Percentiles rank a stretch among this genome's conserved stretches.
These are phyloP conservation scores for Takifugu flavidus DNA, from an alignment of 2,113 vertebrate genomes.

Conservation along the genomic window DNA sequence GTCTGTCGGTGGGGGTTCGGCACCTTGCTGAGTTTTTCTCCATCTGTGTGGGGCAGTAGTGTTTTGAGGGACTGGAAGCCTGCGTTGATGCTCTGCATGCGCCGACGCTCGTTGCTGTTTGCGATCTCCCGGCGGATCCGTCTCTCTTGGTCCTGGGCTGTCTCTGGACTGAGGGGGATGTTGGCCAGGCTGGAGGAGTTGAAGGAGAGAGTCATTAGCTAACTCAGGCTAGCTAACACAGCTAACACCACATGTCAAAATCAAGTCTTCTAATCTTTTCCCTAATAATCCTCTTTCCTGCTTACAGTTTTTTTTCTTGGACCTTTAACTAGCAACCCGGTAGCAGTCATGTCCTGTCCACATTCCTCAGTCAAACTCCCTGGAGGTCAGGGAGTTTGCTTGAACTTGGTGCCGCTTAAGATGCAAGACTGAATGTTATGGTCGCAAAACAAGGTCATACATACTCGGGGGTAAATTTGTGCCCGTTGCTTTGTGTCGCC, in stretches of 20 bases:
- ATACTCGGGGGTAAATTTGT: slow-evolving; percentile 20
- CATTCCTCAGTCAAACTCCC: slow-evolving; percentile 25
- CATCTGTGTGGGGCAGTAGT: slow-evolving; percentile 95
- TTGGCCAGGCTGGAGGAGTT: slow-evolving; percentile 83
- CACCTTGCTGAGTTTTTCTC: slow-evolving; percentile 94
- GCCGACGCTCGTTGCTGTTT: slow-evolving; percentile 95
- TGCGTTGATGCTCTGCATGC: slow-evolving; percentile 99
- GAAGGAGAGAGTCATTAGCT: slow-evolving; percentile 1
- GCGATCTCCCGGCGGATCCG: slow-evolving; percentile 96
- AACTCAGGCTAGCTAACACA: not conserved
- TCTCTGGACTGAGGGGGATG: slow-evolving; percentile 95
- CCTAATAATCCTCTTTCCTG: not conserved
- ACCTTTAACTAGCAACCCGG: slow-evolving; percentile 12
- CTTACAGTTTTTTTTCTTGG: not conserved
- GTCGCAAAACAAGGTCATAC: slow-evolving; percentile 18
- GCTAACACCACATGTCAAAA: not conserved
- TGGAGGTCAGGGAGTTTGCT: slow-evolving; percentile 23
- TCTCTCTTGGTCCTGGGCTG: slow-evolving; percentile 94
- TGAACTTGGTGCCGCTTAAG: slow-evolving; percentile 31
- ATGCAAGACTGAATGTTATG: not conserved
- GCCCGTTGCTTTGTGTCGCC: too few relatives aligned
- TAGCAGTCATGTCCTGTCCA: slow-evolving; percentile 2
- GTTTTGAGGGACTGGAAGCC: slow-evolving; percentile 99
- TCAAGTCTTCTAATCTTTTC: not conserved
- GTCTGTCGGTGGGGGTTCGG: slow-evolving; percentile 3